A percentile compares a stretch with the other conserved stretches of the same genome.
Evolutionary conservation across 2,113 vertebrate genomes (phyloP).

Genomic region (Illadopsis cleaveri): DNA sequence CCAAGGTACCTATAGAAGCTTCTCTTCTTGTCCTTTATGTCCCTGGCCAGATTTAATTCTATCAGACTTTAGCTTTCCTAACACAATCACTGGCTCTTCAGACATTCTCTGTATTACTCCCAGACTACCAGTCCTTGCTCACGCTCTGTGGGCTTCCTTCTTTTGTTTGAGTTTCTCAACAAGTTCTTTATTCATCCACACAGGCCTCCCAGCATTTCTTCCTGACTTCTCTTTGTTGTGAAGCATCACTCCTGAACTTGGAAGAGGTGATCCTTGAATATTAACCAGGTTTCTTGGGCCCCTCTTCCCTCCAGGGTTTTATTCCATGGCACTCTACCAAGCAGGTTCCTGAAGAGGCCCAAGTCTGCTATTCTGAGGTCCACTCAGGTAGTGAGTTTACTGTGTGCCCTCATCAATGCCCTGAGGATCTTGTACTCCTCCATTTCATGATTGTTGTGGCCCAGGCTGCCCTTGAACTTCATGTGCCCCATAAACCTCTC

Average conservation of each 20-base stretch:
- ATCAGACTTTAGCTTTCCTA: background rate
- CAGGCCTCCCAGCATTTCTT: background rate
- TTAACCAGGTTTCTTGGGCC: background rate
- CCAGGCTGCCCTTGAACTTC: background rate
- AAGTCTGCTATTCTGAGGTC: background rate
- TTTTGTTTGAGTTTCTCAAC: background rate
- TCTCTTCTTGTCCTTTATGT: background rate
- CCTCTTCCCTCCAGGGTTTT: background rate
- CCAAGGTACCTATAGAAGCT: background rate
- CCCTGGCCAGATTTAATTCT: background rate
- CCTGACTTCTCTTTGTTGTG: background rate
- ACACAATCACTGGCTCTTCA: background rate
- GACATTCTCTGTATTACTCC: background rate
- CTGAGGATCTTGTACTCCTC: background rate
- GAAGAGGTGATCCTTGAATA: background rate
- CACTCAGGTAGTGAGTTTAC: background rate
- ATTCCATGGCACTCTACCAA: background rate
- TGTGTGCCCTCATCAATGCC: background rate
- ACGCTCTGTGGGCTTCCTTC: background rate
- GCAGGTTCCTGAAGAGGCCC: background rate
- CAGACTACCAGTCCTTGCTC: background rate
- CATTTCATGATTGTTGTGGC: background rate
- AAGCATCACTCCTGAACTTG: background rate
- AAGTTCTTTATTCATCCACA: background rate
- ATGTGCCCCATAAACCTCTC: background rate